A percentile compares a stretch with the other conserved stretches of the same genome.
Conservation (phyloP, 2,113 vertebrate genomes). For the Phalacrocorax brasilianus region DNA sequence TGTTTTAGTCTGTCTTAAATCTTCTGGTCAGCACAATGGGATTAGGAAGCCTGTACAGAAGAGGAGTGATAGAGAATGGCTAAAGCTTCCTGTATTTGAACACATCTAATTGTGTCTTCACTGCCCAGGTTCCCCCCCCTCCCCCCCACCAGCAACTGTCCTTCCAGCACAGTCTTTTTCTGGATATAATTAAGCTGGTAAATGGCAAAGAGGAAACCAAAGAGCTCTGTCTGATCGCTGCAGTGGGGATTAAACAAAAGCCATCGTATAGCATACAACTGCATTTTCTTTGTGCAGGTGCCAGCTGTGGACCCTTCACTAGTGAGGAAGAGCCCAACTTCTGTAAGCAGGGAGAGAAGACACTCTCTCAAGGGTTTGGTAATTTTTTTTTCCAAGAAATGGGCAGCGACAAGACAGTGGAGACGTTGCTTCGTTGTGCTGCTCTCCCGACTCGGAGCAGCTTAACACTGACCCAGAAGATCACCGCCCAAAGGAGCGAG, state of each 20-base stretch:
- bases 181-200: not conserved
- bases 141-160: not conserved
- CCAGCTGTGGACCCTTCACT: not conserved
- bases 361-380: not conserved
- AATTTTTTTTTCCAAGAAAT: not conserved
- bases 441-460: not conserved
- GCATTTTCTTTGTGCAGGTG: not conserved
- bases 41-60: not conserved
- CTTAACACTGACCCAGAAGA: not conserved
- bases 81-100: not conserved
- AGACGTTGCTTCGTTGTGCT: not conserved
- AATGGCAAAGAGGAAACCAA: not conserved
- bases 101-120: not conserved
- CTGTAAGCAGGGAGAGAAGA: not conserved
- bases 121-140: not conserved
- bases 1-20: not conserved
- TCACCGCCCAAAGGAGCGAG: accelerated
- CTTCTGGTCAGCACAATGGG: not conserved
- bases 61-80: not conserved
- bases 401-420: not conserved
- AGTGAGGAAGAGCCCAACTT: not conserved
- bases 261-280: not conserved
- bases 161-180: not conserved
- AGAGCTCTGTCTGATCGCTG: not conserved
- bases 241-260: not conserved